phyloP scores from a whole-genome alignment of 2,888 invertebrate genomes.

The Cecidostiba fungosa region DNA sequence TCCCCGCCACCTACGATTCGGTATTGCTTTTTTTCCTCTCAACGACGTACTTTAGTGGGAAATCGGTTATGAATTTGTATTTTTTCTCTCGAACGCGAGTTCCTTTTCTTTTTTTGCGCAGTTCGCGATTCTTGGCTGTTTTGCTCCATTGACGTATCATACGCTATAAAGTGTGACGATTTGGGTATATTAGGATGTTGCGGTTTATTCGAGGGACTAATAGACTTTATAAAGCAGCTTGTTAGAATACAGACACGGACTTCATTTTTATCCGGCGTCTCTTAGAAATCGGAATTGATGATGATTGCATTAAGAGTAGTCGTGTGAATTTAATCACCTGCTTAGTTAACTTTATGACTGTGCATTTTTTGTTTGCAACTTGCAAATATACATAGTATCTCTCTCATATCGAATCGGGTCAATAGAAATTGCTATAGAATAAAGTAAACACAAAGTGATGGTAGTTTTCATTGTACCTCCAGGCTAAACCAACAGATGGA shows the following conservation, averaged over 20 bases:
- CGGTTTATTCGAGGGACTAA: conserved; percentile 65
- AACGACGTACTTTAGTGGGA: background rate
- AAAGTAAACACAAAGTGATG: background rate
- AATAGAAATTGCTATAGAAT: background rate
- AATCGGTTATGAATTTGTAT: conserved; percentile 33
- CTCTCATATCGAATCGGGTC: background rate
- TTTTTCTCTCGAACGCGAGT: conserved; percentile 18
- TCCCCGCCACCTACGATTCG: background rate
- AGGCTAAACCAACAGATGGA: conserved; percentile 20
- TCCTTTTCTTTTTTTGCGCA: background rate
- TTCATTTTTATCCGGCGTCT: conserved; percentile 60
- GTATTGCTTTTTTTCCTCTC: background rate
- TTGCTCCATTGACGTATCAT: background rate
- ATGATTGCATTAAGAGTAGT: background rate
- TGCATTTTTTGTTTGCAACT: background rate
- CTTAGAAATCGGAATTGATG: conserved; percentile 4
- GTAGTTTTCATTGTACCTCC: conserved; percentile 1
- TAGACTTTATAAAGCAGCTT: conserved; percentile 63
- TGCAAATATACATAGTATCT: background rate
- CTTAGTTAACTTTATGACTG: background rate
- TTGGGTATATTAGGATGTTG: conserved; percentile 56
- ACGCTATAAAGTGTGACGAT: background rate
- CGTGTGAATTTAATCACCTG: background rate
- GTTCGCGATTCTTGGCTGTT: background rate
- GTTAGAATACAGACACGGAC: no score